These are phyloP conservation scores for Smittia aterrima DNA, from an alignment of 2,888 invertebrate species.

Conservation along the genomic window DNA sequence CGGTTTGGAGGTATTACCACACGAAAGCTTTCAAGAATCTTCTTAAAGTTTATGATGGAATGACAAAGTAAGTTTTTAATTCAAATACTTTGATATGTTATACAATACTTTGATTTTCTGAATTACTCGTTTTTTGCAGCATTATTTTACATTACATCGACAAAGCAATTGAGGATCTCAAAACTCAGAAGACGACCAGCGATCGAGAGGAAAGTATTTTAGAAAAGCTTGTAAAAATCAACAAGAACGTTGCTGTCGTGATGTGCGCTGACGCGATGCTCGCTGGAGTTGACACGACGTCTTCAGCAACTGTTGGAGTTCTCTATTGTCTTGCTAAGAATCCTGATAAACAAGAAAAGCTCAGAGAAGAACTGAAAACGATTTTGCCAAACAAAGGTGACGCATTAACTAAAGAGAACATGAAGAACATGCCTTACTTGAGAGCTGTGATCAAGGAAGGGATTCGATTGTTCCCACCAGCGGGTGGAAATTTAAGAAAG, in stretches of 20 bases:
- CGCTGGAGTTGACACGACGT: constrained; percentile 60
- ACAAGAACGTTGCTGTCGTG: constrained; percentile 56
- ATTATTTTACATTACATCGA: constrained; percentile 51
- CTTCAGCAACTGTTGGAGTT: constrained; percentile 57
- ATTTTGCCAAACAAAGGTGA: constrained; percentile 53
- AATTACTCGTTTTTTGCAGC: constrained; percentile 42
- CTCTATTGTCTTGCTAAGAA: constrained; percentile 64
- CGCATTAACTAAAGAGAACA: constrained; percentile 51
- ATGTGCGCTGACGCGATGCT: constrained; percentile 61
- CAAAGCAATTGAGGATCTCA: constrained; percentile 47
- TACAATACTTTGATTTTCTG: no score
- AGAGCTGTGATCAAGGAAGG: constrained; percentile 72
- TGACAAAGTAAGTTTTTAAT: constrained; percentile 54
- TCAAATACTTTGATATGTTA: no score
- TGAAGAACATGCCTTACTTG: constrained; percentile 60
- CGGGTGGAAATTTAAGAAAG: constrained; percentile 57
- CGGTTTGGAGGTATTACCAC: constrained; percentile 48
- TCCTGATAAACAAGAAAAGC: constrained; percentile 61
- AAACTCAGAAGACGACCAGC: constrained; percentile 28
- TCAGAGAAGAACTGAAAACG: constrained; percentile 59
- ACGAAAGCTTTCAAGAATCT: constrained; percentile 49
- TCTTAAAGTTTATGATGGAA: constrained; percentile 50
- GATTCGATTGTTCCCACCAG: constrained; percentile 61
- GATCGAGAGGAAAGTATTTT: constrained; percentile 54
- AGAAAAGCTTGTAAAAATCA: constrained; percentile 55